Base-by-base conservation (phyloP, 2,888 invertebrate species). In the Rambutsinella grinnellia region DNA sequence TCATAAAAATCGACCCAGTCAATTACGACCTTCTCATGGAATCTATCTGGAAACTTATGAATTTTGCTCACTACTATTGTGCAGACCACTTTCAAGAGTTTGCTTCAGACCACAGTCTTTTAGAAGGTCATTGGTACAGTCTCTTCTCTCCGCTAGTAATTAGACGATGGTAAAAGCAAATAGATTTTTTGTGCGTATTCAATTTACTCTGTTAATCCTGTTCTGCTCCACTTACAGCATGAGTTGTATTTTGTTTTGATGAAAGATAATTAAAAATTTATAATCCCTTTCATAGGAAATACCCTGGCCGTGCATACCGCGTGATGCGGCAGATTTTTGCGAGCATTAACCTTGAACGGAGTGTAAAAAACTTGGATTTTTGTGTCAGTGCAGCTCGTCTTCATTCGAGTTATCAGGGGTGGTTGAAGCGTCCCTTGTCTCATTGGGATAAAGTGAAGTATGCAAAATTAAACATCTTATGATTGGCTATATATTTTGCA, bases 41-140 rank as follows among this genome's bases (percentile, higher is more conserved):
- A 36, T 44, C 65, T 0, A 66, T 76, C 3, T 82, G 82, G 82
- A 82, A 82, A 63, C 23, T 81, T 10, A 78, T 79, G 76, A 62
- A 78, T 5, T 82, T 82, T 54, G 66, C 69, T n/a, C 80, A 82
- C 53, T 82, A 82, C 36, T 79, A 78, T 24, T 82, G 82, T 56
- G 70, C 79, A 0, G 80, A 80, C 6, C 24, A 63, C n/a, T 80
- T 78, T 46, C 54, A 67, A 49, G 66, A 47, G 15, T 49, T 47
- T 57, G 61, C 79, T 0, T 62, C 71, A 0, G 82, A 82, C 54
- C 65, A 76, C 57, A 80, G 80, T 60, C 28, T 78, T 2, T 58
- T 79, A 10, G 70, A 67, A 51, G 67, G 51, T 2, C 70, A 49
- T 2, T 79, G 77, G 77, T 67, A 75, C 13, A 47, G 56, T 23